Evolutionary conservation across 92 coral and sea anemone genomes (phyloP).

Genomic region (Actinernus sp.): DNA sequence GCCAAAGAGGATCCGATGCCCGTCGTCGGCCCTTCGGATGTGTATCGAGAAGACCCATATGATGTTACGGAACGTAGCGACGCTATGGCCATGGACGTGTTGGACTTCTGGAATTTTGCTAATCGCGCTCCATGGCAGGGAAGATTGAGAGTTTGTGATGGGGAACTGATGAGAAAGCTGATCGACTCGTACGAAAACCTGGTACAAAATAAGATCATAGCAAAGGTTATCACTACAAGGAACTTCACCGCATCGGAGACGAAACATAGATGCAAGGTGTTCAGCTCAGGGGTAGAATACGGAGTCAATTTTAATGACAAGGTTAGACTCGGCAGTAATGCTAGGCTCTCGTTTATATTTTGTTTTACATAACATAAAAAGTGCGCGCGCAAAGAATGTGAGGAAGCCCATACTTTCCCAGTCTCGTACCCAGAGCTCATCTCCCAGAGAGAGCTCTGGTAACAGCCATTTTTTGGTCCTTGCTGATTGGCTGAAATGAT

Average conservation of each 20-base stretch:
- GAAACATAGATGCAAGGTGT: background rate
- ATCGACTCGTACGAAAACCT: conserved; percentile 56
- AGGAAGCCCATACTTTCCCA: too few relatives aligned
- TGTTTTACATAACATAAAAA: too few relatives aligned
- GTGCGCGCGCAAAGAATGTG: too few relatives aligned
- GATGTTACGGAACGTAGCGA: conserved; percentile 8
- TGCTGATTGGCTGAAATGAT: too few relatives aligned
- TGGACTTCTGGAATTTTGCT: conserved; percentile 73
- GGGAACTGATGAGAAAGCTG: conserved; percentile 66
- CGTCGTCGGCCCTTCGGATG: conserved; percentile 24
- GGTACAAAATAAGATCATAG: conserved; percentile 44
- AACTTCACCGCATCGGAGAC: conserved; percentile 8
- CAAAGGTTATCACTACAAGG: conserved; percentile 43
- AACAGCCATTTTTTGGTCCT: too few relatives aligned
- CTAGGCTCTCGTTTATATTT: too few relatives aligned
- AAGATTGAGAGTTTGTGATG: conserved; percentile 78
- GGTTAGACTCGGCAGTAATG: too few relatives aligned
- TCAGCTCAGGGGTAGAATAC: too few relatives aligned
- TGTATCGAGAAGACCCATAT: conserved; percentile 66
- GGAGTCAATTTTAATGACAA: too few relatives aligned
- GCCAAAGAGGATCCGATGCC: background rate
- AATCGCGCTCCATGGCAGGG: conserved; percentile 15
- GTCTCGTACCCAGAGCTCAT: too few relatives aligned
- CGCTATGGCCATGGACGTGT: conserved; percentile 38
- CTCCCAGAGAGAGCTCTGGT: too few relatives aligned